These are phyloP conservation scores for Agriopis marginaria DNA, from an alignment of 2,888 invertebrate genomes.

Conservation along the genomic window DNA sequence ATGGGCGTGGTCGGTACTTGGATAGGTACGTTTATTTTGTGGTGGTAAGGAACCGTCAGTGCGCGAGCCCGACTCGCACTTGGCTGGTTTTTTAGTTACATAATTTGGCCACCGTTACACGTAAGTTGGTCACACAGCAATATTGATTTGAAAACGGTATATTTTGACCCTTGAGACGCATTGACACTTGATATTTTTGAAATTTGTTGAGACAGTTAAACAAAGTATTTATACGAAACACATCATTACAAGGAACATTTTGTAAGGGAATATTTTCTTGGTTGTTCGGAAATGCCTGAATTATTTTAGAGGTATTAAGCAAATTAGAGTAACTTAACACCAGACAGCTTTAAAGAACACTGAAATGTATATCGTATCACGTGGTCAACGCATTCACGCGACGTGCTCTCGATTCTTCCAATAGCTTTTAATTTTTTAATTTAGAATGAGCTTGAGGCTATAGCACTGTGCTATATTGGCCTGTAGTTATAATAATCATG, in stretches of 20 bases:
- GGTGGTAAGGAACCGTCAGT: too few relatives aligned
- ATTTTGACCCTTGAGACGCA: neutral
- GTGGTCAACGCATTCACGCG: too few relatives aligned
- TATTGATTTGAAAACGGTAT: constrained; percentile 7
- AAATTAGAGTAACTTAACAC: too few relatives aligned
- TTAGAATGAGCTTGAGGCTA: too few relatives aligned
- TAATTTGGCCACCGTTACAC: neutral
- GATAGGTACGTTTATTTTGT: too few relatives aligned
- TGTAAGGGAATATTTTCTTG: neutral
- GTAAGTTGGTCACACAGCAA: neutral
- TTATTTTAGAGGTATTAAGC: neutral
- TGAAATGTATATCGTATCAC: too few relatives aligned
- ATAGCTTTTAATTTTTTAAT: too few relatives aligned
- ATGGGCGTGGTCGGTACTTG: too few relatives aligned
- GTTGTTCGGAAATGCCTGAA: neutral
- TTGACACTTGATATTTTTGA: constrained; percentile 14
- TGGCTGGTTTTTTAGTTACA: neutral
- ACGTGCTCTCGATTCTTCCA: too few relatives aligned
- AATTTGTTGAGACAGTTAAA: neutral
- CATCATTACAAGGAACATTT: neutral
- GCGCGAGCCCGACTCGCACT: too few relatives aligned
- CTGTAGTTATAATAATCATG: too few relatives aligned
- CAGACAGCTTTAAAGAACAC: too few relatives aligned
- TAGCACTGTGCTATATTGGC: neutral
- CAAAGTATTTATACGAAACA: neutral